Conservation (phyloP, 2,797 vertebrate species). For the Anomalospiza imberbis region DNA sequence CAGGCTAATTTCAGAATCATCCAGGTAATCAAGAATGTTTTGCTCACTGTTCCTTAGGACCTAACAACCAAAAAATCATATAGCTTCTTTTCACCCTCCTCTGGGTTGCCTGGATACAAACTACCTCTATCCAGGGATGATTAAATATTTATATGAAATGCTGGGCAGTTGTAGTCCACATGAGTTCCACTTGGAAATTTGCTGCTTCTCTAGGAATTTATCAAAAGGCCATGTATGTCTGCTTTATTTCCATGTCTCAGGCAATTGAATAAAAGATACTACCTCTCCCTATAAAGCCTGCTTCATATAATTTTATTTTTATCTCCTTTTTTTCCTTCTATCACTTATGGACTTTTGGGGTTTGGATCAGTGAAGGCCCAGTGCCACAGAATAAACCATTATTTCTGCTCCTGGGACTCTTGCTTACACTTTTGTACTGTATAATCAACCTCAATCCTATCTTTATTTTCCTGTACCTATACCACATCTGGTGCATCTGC, state of each 20-base stretch:
- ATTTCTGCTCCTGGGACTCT: neutral
- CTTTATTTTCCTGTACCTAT: neutral
- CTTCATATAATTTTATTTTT: neutral
- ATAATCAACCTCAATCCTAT: neutral
- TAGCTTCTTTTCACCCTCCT: neutral
- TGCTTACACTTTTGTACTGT: neutral
- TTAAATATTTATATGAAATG: neutral
- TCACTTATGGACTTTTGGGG: neutral
- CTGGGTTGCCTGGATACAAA: neutral
- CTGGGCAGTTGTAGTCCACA: neutral
- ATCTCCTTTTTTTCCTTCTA: neutral
- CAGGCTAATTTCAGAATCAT: neutral
- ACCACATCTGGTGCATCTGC: neutral
- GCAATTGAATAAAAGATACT: neutral
- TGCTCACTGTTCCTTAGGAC: neutral
- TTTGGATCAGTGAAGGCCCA: neutral
- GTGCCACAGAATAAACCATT: neutral
- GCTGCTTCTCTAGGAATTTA: neutral
- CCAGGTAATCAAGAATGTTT: neutral
- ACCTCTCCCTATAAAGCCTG: neutral
- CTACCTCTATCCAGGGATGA: neutral
- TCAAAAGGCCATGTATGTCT: neutral
- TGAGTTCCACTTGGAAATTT: neutral
- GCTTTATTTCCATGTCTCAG: neutral
- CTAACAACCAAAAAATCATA: neutral